Conservation (phyloP, 2,797 vertebrate genomes). For the Sylvia borin region DNA sequence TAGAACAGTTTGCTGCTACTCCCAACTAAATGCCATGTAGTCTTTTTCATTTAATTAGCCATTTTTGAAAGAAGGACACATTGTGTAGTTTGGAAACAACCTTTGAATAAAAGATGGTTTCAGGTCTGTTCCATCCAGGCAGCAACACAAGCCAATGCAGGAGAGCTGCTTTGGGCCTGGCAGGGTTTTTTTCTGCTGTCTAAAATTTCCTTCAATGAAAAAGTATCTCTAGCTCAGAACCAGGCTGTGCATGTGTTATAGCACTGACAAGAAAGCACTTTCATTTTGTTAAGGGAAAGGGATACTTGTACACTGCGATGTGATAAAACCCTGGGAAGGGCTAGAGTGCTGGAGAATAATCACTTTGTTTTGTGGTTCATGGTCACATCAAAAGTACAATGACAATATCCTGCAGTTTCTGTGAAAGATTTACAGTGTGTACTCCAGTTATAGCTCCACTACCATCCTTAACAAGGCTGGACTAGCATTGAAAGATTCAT, state of each 20-base stretch:
- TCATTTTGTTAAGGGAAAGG: neutral
- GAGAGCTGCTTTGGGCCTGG: neutral
- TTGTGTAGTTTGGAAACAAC: neutral
- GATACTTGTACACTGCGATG: neutral
- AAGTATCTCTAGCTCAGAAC: neutral
- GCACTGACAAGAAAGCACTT: neutral
- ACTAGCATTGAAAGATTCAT: neutral
- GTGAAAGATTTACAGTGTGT: neutral
- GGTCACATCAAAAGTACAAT: neutral
- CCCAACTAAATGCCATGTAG: neutral
- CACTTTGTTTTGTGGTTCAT: neutral
- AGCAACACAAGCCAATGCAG: rapidly evolving
- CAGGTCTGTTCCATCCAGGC: neutral
- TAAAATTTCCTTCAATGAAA: neutral
- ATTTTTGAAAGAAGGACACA: neutral
- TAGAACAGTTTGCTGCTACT: neutral
- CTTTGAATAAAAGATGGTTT: neutral
- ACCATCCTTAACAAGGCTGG: neutral
- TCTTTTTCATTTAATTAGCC: neutral
- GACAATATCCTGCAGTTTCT: neutral
- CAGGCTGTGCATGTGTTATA: neutral
- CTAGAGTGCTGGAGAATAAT: neutral
- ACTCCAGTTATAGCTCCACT: neutral
- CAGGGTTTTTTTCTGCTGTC: neutral
- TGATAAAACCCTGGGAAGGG: neutral